phyloP scores from a whole-genome alignment of 2,113 vertebrate species.

The Erinaceus europaeus region DNA sequence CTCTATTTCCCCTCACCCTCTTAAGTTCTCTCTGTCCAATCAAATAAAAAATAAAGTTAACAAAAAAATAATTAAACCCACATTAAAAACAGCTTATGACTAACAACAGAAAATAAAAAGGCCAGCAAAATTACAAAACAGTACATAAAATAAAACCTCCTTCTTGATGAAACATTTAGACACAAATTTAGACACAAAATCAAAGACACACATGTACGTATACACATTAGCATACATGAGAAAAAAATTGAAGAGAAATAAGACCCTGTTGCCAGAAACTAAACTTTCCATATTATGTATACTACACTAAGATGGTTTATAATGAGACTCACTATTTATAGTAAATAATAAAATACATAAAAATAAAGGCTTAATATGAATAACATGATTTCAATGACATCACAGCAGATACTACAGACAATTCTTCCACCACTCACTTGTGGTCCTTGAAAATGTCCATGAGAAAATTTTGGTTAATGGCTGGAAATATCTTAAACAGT shows the following conservation, averaged over 20 bases:
- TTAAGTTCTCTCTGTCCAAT: too few species aligned
- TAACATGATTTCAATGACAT: not conserved
- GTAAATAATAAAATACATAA: constrained; percentile 33
- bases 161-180: not conserved
- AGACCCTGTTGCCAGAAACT: not conserved
- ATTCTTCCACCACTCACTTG: constrained; percentile 86
- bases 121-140: constrained; percentile 29
- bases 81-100: too few species aligned
- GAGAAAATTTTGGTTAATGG: constrained; percentile 92
- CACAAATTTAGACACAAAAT: not conserved
- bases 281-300: not conserved
- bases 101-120: not conserved
- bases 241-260: not conserved
- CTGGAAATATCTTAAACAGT: constrained; percentile 91
- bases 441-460: constrained; percentile 94
- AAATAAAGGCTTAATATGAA: not conserved
- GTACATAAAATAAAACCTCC: not conserved
- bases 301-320: constrained; percentile 5
- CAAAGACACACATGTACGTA: not conserved
- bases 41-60: too few species aligned
- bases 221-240: not conserved
- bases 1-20: too few species aligned
- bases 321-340: not conserved
- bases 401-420: constrained; percentile 6
- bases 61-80: too few species aligned